Conservation (phyloP, 1,140 invertebrate species). For the Orussus abietinus region DNA sequence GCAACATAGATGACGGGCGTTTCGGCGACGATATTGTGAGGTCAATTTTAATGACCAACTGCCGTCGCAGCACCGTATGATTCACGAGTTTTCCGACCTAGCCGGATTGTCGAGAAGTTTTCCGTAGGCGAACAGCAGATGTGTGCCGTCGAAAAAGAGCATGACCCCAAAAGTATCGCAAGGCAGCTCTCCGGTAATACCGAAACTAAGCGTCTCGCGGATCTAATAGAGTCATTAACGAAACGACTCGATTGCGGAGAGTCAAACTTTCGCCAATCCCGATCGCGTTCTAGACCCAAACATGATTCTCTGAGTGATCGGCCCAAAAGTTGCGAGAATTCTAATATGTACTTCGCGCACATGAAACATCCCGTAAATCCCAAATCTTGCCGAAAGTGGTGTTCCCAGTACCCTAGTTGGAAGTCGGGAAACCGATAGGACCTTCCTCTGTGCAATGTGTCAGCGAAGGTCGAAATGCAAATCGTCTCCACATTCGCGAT, state of each 20-base stretch:
- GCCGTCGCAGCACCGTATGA: background rate
- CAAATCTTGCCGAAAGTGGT: background rate
- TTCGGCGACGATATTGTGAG: background rate
- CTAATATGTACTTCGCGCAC: background rate
- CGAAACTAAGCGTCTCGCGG: background rate
- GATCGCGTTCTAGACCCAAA: background rate
- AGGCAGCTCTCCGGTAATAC: background rate
- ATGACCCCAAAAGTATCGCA: too few relatives aligned
- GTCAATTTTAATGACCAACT: constrained; percentile 7
- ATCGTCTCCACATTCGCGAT: constrained; percentile 3
- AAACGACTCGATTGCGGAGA: background rate
- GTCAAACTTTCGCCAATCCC: background rate
- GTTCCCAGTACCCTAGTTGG: background rate
- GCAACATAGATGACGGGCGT: background rate
- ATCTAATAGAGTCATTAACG: background rate
- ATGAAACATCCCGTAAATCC: constrained; percentile 1
- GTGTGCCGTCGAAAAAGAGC: too few relatives aligned
- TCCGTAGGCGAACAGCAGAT: too few relatives aligned
- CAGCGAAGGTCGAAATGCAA: background rate
- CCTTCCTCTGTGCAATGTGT: background rate
- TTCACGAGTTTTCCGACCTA: background rate
- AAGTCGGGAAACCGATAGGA: background rate
- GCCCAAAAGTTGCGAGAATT: background rate
- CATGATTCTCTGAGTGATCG: too few relatives aligned
- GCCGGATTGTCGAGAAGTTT: background rate